These are phyloP conservation scores for Gortyna flavago DNA, from an alignment of 2,888 invertebrate genomes.

Conservation along the genomic window DNA sequence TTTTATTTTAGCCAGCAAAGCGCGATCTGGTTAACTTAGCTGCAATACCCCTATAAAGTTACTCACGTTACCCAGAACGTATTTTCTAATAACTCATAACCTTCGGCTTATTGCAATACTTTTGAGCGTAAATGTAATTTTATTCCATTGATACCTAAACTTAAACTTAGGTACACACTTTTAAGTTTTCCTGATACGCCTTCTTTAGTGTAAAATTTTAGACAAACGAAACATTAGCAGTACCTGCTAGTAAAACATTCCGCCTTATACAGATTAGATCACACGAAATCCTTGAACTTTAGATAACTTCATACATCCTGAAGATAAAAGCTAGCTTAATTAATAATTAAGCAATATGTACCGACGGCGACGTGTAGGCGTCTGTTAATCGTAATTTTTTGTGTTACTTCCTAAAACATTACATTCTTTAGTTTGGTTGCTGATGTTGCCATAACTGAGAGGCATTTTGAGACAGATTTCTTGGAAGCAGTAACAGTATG, in stretches of 20 bases:
- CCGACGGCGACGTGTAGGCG: slow-evolving; percentile 6
- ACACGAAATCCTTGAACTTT: slow-evolving; percentile 62
- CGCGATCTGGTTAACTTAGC: background rate
- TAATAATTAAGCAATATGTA: slow-evolving; percentile 45
- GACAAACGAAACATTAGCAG: slow-evolving; percentile 9
- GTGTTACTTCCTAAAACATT: slow-evolving; percentile 50
- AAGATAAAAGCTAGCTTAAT: slow-evolving; percentile 39
- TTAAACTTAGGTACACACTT: too few relatives aligned
- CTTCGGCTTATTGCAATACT: background rate
- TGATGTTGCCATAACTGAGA: slow-evolving; percentile 13
- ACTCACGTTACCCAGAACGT: background rate
- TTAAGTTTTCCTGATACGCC: slow-evolving; percentile 25
- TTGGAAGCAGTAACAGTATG: background rate
- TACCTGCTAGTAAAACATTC: slow-evolving; percentile 18
- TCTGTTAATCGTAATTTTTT: slow-evolving; percentile 16
- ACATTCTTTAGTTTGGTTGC: background rate
- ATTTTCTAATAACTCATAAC: background rate
- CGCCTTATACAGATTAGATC: slow-evolving; percentile 53
- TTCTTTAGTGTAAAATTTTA: background rate
- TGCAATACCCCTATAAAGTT: background rate
- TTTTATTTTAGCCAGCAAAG: background rate
- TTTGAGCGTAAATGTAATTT: slow-evolving; percentile 6
- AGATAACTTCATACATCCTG: slow-evolving; percentile 44
- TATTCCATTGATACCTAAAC: background rate
- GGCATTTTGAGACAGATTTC: background rate